Conservation (phyloP, 2,113 vertebrate genomes). For the Epinephelus moara region DNA sequence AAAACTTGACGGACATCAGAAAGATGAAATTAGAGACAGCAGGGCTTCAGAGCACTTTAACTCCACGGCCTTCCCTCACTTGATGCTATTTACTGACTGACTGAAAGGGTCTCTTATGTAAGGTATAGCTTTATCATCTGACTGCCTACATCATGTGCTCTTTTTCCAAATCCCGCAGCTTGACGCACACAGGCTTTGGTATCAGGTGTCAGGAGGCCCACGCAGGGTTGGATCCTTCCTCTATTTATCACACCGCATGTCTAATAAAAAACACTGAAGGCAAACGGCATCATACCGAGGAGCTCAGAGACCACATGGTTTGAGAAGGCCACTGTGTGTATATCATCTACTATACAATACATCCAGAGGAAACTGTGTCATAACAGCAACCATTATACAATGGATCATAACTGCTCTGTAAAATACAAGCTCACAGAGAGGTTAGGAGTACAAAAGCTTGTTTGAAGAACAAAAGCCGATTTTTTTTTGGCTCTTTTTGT, state of each 20-base stretch:
- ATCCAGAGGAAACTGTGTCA: slow-evolving; percentile 61
- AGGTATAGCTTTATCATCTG: slow-evolving; percentile 71
- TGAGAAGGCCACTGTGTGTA: slow-evolving; percentile 6
- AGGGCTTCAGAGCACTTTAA: slow-evolving; percentile 27
- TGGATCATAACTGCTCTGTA: slow-evolving; percentile 47
- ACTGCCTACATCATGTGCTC: slow-evolving; percentile 66
- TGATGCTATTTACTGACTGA: slow-evolving; percentile 54
- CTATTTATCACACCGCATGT: slow-evolving; percentile 31
- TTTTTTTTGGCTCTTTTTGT: slow-evolving; percentile 56
- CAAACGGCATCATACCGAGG: slow-evolving; percentile 13
- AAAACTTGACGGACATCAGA: slow-evolving; percentile 21
- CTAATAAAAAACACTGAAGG: slow-evolving; percentile 37
- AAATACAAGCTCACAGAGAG: slow-evolving; percentile 51
- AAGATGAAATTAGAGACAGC: slow-evolving; percentile 44
- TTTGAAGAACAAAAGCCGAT: slow-evolving; percentile 70
- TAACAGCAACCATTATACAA: slow-evolving; percentile 39
- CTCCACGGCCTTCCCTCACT: not conserved
- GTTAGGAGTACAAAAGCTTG: slow-evolving; percentile 62
- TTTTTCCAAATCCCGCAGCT: slow-evolving; percentile 59
- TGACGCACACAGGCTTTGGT: slow-evolving; percentile 55
- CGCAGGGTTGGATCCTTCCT: slow-evolving; percentile 46
- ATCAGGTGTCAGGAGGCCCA: slow-evolving; percentile 72
- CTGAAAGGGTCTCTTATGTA: slow-evolving; percentile 65
- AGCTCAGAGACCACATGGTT: slow-evolving; percentile 39
- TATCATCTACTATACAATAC: slow-evolving; percentile 40